phyloP scores from a whole-genome alignment of 2,113 vertebrate species.

The Ranitomeya imitator region DNA sequence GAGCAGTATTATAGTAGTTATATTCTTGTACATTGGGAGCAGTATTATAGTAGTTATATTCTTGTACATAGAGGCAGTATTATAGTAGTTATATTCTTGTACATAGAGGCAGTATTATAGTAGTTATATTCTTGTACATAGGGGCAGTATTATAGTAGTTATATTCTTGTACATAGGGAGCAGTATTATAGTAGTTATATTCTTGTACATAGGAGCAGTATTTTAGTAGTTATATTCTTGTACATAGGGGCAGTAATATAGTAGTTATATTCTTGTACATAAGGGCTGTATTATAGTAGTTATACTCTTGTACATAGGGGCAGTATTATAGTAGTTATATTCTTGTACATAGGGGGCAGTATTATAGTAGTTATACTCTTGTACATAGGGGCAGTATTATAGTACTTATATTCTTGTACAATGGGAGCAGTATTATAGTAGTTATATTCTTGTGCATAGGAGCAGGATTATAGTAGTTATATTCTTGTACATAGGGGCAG shows the following conservation, averaged over 20 bases:
- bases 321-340: constrained; percentile 1
- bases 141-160: not conserved
- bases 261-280: constrained; percentile 5
- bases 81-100: constrained; percentile 12
- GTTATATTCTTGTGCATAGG: constrained; percentile 5
- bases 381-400: constrained; percentile 3
- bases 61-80: not conserved
- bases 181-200: not conserved
- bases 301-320: not conserved
- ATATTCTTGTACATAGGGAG: constrained; percentile 6
- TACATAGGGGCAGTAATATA: not conserved
- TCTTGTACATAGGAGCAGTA: too few species aligned
- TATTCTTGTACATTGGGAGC: too few species aligned
- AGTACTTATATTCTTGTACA: constrained; percentile 7
- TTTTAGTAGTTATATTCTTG: too few species aligned
- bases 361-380: constrained; percentile 1
- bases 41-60: not conserved
- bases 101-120: not conserved
- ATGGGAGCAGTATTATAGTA: not conserved
- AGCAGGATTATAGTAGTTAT: constrained; percentile 2
- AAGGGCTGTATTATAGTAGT: not conserved
- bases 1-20: too few species aligned
- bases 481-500: not conserved
- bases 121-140: not conserved
- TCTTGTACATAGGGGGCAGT: not conserved